Evolutionary conservation across 2,888 invertebrate species (phyloP), one percentile per base, ranked within the genome.

Genomic region (Melikaiella ostensackeni): DNA sequence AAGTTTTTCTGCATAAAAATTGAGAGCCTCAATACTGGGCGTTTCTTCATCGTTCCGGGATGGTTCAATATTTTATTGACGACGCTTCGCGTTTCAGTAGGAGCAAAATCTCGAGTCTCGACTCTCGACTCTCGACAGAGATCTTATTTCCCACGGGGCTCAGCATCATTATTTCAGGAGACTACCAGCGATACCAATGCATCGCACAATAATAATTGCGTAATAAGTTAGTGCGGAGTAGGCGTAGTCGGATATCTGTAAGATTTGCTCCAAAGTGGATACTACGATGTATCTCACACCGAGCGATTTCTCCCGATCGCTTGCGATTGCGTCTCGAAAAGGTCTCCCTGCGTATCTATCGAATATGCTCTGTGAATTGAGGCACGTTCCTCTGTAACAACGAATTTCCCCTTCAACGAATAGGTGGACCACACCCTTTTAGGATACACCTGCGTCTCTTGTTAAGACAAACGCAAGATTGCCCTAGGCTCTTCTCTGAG

Each of bases 341-440:
- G 50, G 50, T 70, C 70, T 70, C 70, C 27, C 21, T 63, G 70
- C 42, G 42, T 42, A 42, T 16, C 64, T 74, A 50, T 42, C 42
- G 4, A 9, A 73, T 55, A 30, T 84, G 84, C 85, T 79, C 80
- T 81, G 81, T 81, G 63, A 16, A 77, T 61, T 82, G 62, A 76
- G 77, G 73, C 64, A 84, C 66, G 42, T 27, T 66, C 61, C 74
- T 57, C 55, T n/a, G n/a, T 63, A 77, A 81, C 83, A 84, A 85
- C 87, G 83, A 87, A 86, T 85, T 86, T 86, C 82, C 85, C 84
- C 82, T 85, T 84, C 86, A 87, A 88, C 86, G 88, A 88, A 89
- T 86, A 70, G 86, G 84, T 82, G 85, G 83, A 86, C 90, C 90
- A 89, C 89, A 88, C 90, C 90, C 84, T 85, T 79, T 81, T 77